phyloP scores from a whole-genome alignment of 1,140 invertebrate genomes.

The Drosophila mauritiana region DNA sequence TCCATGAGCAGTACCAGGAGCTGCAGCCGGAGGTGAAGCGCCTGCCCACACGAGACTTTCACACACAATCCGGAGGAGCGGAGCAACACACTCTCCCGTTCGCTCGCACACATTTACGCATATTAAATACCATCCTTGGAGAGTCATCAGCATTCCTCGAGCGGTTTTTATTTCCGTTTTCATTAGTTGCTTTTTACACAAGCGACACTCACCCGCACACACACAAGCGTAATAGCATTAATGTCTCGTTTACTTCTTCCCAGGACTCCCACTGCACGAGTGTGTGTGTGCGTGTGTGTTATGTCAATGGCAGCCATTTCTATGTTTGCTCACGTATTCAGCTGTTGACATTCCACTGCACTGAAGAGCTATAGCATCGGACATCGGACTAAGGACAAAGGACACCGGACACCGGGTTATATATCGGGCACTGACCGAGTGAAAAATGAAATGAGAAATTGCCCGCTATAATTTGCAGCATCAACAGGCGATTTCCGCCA shows the following conservation, averaged over 20 bases:
- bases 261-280: constrained; percentile 22
- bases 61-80: constrained; percentile 47
- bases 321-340: constrained; percentile 82
- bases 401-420: constrained; percentile 6
- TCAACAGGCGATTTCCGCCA: constrained; percentile 65
- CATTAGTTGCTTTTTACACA: constrained; percentile 83
- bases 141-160: constrained; percentile 84
- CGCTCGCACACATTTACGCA: constrained; percentile 52
- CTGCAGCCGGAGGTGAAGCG: background rate
- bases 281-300: constrained; percentile 32
- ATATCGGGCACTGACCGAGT: constrained; percentile 30
- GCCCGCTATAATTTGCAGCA: constrained; percentile 75
- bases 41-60: constrained; percentile 66
- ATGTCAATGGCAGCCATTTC: constrained; percentile 82
- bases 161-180: constrained; percentile 82
- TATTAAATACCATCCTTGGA: constrained; percentile 83
- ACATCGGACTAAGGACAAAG: constrained; percentile 24
- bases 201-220: constrained; percentile 63
- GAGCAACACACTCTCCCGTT: constrained; percentile 24
- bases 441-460: constrained; percentile 72
- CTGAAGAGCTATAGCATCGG: constrained; percentile 50
- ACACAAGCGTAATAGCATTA: constrained; percentile 76
- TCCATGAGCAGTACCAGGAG: too few species aligned
- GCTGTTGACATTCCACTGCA: constrained; percentile 74
- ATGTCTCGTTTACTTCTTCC: constrained; percentile 76